phyloP scores from a whole-genome alignment of 2,113 vertebrate species.

The Brachyhypopomus gauderio region DNA sequence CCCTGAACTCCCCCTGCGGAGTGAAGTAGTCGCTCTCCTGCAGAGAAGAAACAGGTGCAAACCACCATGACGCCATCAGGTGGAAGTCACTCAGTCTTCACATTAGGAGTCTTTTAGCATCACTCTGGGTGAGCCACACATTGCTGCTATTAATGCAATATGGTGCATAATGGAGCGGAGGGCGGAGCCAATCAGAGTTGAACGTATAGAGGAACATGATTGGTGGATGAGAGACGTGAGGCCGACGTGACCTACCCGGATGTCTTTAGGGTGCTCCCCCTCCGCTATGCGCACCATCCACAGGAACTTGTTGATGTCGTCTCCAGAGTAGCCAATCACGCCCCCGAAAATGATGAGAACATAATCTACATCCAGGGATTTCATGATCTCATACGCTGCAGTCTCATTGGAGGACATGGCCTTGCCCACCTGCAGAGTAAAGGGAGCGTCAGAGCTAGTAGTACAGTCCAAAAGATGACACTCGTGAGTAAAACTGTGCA shows the following conservation, averaged over 20 bases:
- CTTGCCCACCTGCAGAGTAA: slow-evolving; percentile 86
- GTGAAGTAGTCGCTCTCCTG: slow-evolving; percentile 99
- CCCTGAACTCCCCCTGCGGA: slow-evolving; percentile 96
- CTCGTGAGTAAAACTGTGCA: neutral
- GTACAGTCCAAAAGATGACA: slow-evolving; percentile 50
- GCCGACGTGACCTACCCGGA: slow-evolving; percentile 82
- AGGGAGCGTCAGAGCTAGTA: neutral
- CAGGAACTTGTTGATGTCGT: slow-evolving; percentile 98
- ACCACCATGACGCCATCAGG: neutral
- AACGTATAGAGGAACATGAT: no score
- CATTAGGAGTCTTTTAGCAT: no score
- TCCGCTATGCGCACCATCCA: slow-evolving; percentile 99
- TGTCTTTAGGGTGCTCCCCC: slow-evolving; percentile 98
- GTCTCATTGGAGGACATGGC: slow-evolving; percentile 99
- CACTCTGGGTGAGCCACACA: no score
- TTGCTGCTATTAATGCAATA: no score
- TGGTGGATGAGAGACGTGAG: no score
- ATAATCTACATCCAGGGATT: slow-evolving; percentile 95
- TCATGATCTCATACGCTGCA: slow-evolving; percentile 95
- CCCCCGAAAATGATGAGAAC: slow-evolving; percentile 98
- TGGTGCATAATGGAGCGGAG: no score
- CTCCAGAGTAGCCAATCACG: slow-evolving; percentile 97
- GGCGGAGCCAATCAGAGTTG: no score
- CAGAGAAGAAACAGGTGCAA: slow-evolving; percentile 47
- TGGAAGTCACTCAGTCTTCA: no score